phyloP scores from a whole-genome alignment of 2,113 vertebrate species.

The Caranx melampygus region DNA sequence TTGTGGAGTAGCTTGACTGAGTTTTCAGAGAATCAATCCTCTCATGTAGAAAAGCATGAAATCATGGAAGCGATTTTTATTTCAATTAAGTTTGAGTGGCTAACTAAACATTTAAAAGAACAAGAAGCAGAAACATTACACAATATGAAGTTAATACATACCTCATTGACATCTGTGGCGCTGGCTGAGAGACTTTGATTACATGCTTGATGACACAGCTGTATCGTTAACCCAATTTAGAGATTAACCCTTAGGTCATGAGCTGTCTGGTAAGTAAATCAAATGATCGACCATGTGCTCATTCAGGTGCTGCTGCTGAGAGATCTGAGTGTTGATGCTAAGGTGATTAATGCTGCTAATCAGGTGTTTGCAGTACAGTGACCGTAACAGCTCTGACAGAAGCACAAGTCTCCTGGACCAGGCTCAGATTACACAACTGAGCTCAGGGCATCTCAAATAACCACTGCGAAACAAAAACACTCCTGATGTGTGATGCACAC shows the following conservation, averaged over 20 bases:
- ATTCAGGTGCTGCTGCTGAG: conserved; percentile 11
- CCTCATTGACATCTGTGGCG: conserved; percentile 10
- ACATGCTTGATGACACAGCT: conserved; percentile 40
- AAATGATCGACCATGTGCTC: conserved; percentile 31
- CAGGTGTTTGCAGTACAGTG: background rate
- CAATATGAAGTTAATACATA: background rate
- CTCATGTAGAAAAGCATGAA: background rate
- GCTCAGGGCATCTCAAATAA: conserved; percentile 31
- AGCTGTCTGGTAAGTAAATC: background rate
- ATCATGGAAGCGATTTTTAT: background rate
- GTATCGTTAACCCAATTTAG: conserved; percentile 37
- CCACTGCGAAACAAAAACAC: background rate
- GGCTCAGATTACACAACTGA: conserved; percentile 27
- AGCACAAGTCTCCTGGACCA: background rate
- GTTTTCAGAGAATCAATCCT: background rate
- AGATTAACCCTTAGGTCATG: conserved; percentile 46
- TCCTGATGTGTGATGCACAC: background rate
- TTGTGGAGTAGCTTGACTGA: conserved; percentile 6
- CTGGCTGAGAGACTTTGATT: conserved; percentile 27
- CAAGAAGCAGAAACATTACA: background rate
- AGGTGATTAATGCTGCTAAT: background rate
- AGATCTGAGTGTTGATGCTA: background rate
- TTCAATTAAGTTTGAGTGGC: conserved; percentile 1
- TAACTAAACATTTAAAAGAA: background rate
- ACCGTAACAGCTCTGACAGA: background rate